A percentile compares a stretch with the other conserved stretches of the same genome.
phyloP scores from a whole-genome alignment of 2,888 invertebrate genomes.

The Eugnorisma glareosa region DNA sequence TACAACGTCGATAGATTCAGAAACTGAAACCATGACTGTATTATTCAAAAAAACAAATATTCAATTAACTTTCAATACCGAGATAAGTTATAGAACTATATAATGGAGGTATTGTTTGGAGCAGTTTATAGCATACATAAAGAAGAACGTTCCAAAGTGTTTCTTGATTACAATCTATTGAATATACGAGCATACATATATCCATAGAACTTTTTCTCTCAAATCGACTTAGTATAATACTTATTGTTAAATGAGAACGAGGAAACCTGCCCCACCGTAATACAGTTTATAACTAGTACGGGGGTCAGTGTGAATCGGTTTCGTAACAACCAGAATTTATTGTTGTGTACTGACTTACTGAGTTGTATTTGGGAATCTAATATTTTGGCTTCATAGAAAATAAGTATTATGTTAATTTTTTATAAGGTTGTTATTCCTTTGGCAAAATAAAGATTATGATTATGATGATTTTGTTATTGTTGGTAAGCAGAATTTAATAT shows the following conservation, averaged over 20 bases:
- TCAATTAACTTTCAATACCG: constrained; percentile 4
- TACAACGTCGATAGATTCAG: not conserved
- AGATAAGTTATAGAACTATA: constrained; percentile 13
- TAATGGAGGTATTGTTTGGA: constrained; percentile 36
- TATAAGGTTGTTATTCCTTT: too few relatives aligned
- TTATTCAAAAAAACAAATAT: not conserved
- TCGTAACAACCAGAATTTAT: too few relatives aligned
- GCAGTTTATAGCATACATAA: constrained; percentile 12
- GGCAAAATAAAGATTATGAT: too few relatives aligned
- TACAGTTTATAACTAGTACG: too few relatives aligned
- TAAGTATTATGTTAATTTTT: too few relatives aligned
- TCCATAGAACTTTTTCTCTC: not conserved
- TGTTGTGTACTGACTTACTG: too few relatives aligned
- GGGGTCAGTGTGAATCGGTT: too few relatives aligned
- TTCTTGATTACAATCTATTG: constrained; percentile 23
- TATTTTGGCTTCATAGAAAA: too few relatives aligned
- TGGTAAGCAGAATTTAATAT: not conserved
- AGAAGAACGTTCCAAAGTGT: constrained; percentile 21
- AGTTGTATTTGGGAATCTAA: too few relatives aligned
- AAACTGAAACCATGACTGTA: not conserved
- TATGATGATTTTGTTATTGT: not conserved
- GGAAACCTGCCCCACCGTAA: too few relatives aligned
- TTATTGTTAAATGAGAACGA: too few relatives aligned
- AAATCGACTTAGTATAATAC: too few relatives aligned
- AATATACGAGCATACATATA: constrained; percentile 5